Base-by-base conservation (phyloP, 1,140 invertebrate species). In the Oscheius sp. region DNA sequence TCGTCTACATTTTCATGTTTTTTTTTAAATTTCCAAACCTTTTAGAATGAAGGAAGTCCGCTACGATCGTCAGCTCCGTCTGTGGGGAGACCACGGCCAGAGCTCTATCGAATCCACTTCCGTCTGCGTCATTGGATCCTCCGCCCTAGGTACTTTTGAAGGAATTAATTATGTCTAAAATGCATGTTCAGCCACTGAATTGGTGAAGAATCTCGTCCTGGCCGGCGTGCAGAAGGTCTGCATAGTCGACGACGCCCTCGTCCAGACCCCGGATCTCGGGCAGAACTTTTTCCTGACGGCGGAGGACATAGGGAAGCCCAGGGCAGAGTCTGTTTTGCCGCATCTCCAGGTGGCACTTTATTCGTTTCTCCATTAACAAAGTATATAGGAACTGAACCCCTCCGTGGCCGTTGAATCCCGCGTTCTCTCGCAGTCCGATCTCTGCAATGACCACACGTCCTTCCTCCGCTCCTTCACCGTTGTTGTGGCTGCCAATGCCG, bases 21-120 rank as follows among this genome's bases (percentile, higher is more conserved):
- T n/a, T n/a, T n/a, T n/a, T n/a, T n/a, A n/a, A n/a, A n/a, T n/a
- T n/a, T n/a, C n/a, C n/a, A n/a, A n/a, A n/a, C n/a, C n/a, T n/a
- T 15, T 18, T 18, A 45, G 23, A 32, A 63, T 63, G 61, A 63
- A 63, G 31, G 61, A 63, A 18, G 31, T 38, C 62, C 69, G 77
- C 18, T 78, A 78, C 42, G 77, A 78, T 59, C 38, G 77, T 7
- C 77, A 78, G 46, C 29, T 78, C 2, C 75, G 94, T 85, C 88
- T 98, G 79, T 98, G 96, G 96, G 95, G 95, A 70, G 95, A 98
- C 85, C 92, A 97, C 87, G 96, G 96, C 0, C 96, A 99, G 86
- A 85, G 88, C 69, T 88, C 91, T 7, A 86, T 98, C 45, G 95
- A 97, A 88, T 87, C 87, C 63, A 90, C 93, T 31, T 91, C 92